Evolutionary conservation across 2,113 vertebrate genomes (phyloP).

Genomic region (Choloepus hoffmanni): DNA sequence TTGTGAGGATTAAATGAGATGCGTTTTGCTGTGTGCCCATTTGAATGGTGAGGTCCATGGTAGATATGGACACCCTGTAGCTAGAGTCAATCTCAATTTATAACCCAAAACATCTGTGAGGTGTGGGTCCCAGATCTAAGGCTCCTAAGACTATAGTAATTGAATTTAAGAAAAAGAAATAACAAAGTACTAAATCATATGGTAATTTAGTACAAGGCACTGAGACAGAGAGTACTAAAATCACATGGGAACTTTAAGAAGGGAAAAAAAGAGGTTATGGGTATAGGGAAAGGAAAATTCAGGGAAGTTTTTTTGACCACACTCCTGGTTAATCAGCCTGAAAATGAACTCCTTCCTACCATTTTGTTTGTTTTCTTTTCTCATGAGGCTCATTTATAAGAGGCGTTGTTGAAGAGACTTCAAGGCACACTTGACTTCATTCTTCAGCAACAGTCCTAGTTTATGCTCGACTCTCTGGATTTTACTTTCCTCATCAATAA

Average conservation of each 20-base stretch:
- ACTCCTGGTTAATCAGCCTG: no score
- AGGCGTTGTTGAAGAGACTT: not conserved
- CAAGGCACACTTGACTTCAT: not conserved
- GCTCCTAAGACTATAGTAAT: not conserved
- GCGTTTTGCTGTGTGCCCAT: no score
- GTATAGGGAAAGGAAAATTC: not conserved
- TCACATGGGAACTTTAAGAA: not conserved
- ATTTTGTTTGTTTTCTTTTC: not conserved
- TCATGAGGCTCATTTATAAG: not conserved
- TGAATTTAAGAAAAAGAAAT: not conserved
- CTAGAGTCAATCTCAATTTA: not conserved
- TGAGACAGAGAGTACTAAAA: no score
- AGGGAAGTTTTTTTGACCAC: not conserved
- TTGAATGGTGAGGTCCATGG: not conserved
- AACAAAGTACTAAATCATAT: not conserved
- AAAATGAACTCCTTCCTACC: not conserved
- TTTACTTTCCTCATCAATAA: not conserved
- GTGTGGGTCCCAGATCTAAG: no score
- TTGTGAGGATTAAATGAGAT: not conserved
- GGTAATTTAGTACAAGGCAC: not conserved
- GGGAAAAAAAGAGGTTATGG: not conserved
- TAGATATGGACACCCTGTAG: accelerated
- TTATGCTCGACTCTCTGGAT: not conserved
- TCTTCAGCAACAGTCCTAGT: not conserved
- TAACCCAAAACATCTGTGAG: not conserved